Evolutionary conservation across 2,113 vertebrate genomes (phyloP), one percentile per base, ranked within the genome.

Genomic region (Tursiops truncatus): DNA sequence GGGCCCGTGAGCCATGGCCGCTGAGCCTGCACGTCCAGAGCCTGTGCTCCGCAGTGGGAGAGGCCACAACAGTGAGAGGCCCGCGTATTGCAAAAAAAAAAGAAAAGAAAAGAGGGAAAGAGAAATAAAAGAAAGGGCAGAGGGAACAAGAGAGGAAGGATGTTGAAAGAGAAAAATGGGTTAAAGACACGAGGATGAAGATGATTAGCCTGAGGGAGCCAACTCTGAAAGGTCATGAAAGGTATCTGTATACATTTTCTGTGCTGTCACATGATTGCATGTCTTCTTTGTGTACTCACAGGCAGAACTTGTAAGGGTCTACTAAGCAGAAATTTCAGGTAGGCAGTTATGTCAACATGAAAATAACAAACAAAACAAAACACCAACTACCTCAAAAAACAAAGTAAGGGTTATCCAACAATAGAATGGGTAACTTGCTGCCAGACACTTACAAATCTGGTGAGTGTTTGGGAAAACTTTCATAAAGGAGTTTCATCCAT

Each of bases 61-160:
- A 47, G 44, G 44, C 44, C 44, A 47, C 44, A 47, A 2, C 44
- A 47, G 44, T 47, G 44, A 47, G 44, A 47, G 44, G 44, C 44
- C 44, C 44, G 10, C 44, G 10, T 10, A 47, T 47, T 10, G 8
- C 44, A 47, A 47, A 47, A 47, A 11, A 11, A 47, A 47, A 38
- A 41, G 41, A 44, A 44, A 44, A 44, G 1, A 47, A 47, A 47
- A 47, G 44, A 47, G 2, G 15, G 10, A 58, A 79, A 33, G 18
- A 67, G 12, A 25, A 94, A 50, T 79, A 36, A 96, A 77, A 67
- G 0, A 90, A 63, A 94, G 10, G 25, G 28, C 2, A 3, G 33
- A 25, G 14, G 9, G 47, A 6, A 5, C 65, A 3, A 77, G 7
- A 31, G 12, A 70, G 44, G 8, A 60, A 82, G 0, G 0, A 0